phyloP scores from a whole-genome alignment of 2,888 invertebrate genomes.

The Druceiella hillmani region DNA sequence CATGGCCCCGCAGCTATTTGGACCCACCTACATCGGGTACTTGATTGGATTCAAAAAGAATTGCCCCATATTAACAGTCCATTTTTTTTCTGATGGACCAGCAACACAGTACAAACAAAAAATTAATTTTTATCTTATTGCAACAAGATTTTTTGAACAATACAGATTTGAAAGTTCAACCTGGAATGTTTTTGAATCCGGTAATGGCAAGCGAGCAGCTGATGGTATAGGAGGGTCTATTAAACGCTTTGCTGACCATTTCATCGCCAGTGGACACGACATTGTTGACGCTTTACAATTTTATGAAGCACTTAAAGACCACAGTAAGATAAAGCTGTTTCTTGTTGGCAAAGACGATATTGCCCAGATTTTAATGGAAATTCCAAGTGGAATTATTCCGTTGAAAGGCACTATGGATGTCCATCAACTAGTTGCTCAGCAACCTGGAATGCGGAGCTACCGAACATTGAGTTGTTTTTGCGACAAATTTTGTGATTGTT shows the following conservation, averaged over 20 bases:
- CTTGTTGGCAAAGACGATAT: slow-evolving; percentile 6
- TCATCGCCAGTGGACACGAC: slow-evolving; percentile 9
- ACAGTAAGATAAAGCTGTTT: slow-evolving; percentile 8
- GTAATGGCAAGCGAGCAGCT: slow-evolving; percentile 9
- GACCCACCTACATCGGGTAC: too few relatives aligned
- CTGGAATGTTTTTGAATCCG: slow-evolving; percentile 7
- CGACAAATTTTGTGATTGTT: too few relatives aligned
- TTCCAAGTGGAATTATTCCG: slow-evolving; percentile 4
- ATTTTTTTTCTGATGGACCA: too few relatives aligned
- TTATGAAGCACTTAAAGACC: slow-evolving; percentile 4
- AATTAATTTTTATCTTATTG: too few relatives aligned
- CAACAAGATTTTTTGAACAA: too few relatives aligned
- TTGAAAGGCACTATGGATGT: slow-evolving; percentile 8
- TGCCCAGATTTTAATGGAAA: slow-evolving; percentile 6
- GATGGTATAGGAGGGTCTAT: slow-evolving; percentile 9
- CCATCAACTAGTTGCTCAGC: slow-evolving; percentile 7
- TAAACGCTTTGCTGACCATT: slow-evolving; percentile 7
- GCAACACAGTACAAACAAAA: too few relatives aligned
- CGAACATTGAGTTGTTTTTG: too few relatives aligned
- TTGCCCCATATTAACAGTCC: too few relatives aligned
- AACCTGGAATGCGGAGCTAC: slow-evolving; percentile 7
- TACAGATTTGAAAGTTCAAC: neutral
- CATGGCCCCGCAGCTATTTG: too few relatives aligned
- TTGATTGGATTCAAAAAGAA: too few relatives aligned
- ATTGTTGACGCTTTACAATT: slow-evolving; percentile 7